A percentile compares a stretch with the other conserved stretches of the same genome.
Conservation (phyloP, 1,140 invertebrate species). For the Hydropsyche tenuis region DNA sequence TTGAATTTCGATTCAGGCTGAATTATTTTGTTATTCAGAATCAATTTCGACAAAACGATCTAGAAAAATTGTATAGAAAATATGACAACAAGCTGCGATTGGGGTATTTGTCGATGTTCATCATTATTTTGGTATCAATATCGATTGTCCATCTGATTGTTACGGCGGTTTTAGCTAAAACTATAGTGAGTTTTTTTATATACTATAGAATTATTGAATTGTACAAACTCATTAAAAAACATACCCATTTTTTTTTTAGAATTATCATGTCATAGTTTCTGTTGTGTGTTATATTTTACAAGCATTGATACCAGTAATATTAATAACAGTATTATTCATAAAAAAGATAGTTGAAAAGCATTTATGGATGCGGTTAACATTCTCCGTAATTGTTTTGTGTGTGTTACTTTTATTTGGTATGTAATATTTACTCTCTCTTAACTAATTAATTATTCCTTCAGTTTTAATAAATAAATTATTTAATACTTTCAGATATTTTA, state of each 20-base stretch:
- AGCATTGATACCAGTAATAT: conserved; percentile 59
- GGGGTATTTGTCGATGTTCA: conserved; percentile 77
- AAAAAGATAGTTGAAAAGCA: conserved; percentile 60
- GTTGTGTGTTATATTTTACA: conserved; percentile 58
- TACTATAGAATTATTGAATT: conserved; percentile 36
- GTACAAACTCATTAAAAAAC: no score
- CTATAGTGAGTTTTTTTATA: conserved; percentile 51
- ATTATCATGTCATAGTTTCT: conserved; percentile 52
- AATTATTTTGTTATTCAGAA: conserved; percentile 63
- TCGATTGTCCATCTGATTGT: conserved; percentile 71
- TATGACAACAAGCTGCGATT: conserved; percentile 79
- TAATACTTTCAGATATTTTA: conserved; percentile 62
- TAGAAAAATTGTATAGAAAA: conserved; percentile 74
- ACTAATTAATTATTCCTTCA: no score
- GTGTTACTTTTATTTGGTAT: conserved; percentile 55
- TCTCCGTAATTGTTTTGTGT: conserved; percentile 61
- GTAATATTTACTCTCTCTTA: no score
- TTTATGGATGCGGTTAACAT: conserved; percentile 59
- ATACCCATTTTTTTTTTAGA: no score
- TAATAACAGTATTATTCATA: conserved; percentile 62
- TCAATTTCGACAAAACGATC: conserved; percentile 74
- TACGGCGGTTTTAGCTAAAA: conserved; percentile 60
- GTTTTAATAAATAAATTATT: not conserved
- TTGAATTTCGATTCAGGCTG: not conserved
- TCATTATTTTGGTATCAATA: conserved; percentile 68